Base-by-base conservation (phyloP, 2,888 invertebrate species). In the Choreutis nemorana region DNA sequence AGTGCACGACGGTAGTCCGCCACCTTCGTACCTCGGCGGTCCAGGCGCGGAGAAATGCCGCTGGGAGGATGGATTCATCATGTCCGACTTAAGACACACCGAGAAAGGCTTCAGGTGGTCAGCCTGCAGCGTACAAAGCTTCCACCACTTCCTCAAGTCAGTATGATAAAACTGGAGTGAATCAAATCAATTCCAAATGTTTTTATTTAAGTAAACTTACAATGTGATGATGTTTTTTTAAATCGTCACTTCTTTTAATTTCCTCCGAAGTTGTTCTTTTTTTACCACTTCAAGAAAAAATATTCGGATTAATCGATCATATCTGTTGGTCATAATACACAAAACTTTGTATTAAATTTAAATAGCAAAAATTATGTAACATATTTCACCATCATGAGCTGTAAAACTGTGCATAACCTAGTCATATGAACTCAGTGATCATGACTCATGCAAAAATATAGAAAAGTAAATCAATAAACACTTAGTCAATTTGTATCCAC, bases 31-130 rank as follows among this genome's bases (percentile, higher is more conserved):
- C 61, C 83, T 96, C 25, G 95, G 95, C 25, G 95, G 95, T 14
- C 95, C 95, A 0, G 95, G 95, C 9, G 95, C 95, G 11, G 93
- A 94, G 61, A 92, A 93, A 55, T 96, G 95, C 50, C 86, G 94
- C 43, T 95, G 95, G 95, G 94, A 95, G 57, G 95, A 96, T 63
- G 95, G 95, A 30, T 96, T 90, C 78, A 96, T 96, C 53, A 96
- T 95, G 94, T 93, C 93, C 30, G 95, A 96, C 72, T 81, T 96
- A 37, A 81, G 95, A 48, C 95, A 95, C 66, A 95, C 95, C 1
- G 95, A 95, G 72, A 88, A 94, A 57, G 95, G 95, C 14, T 96
- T 96, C 82, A 83, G 92, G 46, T 96, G 95, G 95, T 94, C 94
- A 5, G 87, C 93, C 12, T 96, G 95, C 72, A 93, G 91, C 48